Evolutionary conservation across 1,140 invertebrate species (phyloP), one percentile per base, ranked within the genome.

Genomic region (Bombus pascuorum): DNA sequence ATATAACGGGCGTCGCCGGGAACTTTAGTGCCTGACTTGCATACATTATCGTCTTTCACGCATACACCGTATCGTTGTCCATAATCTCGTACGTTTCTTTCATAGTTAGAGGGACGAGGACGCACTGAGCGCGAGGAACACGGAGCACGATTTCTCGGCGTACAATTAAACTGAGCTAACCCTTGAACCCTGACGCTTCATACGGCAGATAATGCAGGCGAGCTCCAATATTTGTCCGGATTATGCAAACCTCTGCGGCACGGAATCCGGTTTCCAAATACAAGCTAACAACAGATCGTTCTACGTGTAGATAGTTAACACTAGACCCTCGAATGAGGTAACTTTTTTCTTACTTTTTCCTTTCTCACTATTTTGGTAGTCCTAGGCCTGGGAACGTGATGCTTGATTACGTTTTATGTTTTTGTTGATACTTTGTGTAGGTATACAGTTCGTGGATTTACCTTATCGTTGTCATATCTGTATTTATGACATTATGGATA

Each of bases 11-110:
- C 83, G 86, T 90, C 83, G 81, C n/a, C 81, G 80, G 86, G 74
- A 88, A 90, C 85, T 87, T 71, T 73, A 78, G 76, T 90, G 89
- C 87, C 83, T 82, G 91, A 89, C 81, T 84, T 71, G 89, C 87
- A 89, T 92, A 91, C 78, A 92, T 91, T 90, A 92, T 83, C 66
- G 70, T 87, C 81, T 8, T 66, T 22, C 65, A 18, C 53, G 25
- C 32, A 34, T 10, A 22, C 32, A 5, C 32, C 12, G 42, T 88
- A 89, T 85, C 78, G 53, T 66, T 39, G 72, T 42, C 47, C 57
- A 42, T 77, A 84, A 88, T 88, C 81, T 85, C 77, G 3, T 65
- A 18, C 25, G 62, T 76, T 62, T 80, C 59, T 32, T 84, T 71
- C 39, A 42, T 10, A 22, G 25, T 42, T 44, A 9, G 18, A 28